phyloP scores from a whole-genome alignment of 1,140 invertebrate species.

The Drosophila rhopaloa region DNA sequence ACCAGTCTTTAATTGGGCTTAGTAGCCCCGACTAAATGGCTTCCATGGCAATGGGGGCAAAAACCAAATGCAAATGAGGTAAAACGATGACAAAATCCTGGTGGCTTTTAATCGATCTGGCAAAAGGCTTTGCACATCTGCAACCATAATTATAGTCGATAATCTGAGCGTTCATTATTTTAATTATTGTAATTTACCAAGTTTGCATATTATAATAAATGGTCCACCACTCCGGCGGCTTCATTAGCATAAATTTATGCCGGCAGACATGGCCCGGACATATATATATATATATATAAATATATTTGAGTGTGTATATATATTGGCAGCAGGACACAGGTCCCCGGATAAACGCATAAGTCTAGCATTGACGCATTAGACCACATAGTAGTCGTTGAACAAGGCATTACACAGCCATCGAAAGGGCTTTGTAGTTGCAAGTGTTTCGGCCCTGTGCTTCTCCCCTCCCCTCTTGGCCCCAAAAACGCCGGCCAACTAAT shows the following conservation, averaged over 20 bases:
- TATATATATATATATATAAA: constrained; percentile 8
- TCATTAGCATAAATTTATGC: constrained; percentile 69
- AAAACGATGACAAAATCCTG: constrained; percentile 39
- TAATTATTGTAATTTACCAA: constrained; percentile 81
- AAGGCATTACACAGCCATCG: constrained; percentile 26
- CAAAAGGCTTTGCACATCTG: constrained; percentile 46
- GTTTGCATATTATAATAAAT: constrained; percentile 83
- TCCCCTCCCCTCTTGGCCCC: too few species aligned
- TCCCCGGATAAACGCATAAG: constrained; percentile 29
- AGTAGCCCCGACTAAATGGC: constrained; percentile 14
- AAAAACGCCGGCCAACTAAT: constrained; percentile 53
- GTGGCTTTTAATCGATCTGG: constrained; percentile 23
- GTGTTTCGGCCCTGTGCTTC: constrained; percentile 6
- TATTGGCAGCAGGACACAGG: constrained; percentile 21
- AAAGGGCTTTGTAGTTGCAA: constrained; percentile 15
- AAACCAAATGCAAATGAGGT: constrained; percentile 30
- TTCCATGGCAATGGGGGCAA: background rate
- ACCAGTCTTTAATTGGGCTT: constrained; percentile 40
- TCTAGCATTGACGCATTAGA: constrained; percentile 44
- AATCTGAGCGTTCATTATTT: constrained; percentile 80
- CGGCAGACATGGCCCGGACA: constrained; percentile 12
- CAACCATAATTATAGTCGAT: constrained; percentile 75
- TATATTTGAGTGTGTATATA: background rate
- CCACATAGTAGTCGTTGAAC: constrained; percentile 38
- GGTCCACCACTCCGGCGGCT: constrained; percentile 53